Evolutionary conservation across 2,113 vertebrate genomes (phyloP).

Genomic region (Rissa tridactyla): DNA sequence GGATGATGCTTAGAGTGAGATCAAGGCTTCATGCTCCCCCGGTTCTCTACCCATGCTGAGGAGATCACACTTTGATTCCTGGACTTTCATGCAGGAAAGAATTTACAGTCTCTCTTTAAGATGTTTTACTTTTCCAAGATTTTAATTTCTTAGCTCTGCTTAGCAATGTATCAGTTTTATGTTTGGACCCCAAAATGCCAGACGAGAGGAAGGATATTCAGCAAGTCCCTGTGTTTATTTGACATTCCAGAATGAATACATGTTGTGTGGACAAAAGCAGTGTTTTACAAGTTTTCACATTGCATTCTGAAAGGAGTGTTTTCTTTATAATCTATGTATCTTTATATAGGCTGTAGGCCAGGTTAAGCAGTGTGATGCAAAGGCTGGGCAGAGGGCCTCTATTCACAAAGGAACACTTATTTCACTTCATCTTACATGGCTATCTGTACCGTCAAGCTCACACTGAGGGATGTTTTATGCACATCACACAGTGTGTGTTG

Average conservation of each 20-base stretch:
- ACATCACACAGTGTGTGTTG: neutral
- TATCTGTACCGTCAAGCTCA: constrained; percentile 33
- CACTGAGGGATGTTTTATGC: neutral
- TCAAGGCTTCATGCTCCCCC: neutral
- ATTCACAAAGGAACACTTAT: constrained; percentile 62
- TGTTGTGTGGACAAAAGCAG: constrained; percentile 54
- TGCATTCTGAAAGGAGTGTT: constrained; percentile 57
- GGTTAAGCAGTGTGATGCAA: constrained; percentile 67
- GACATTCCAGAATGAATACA: constrained; percentile 50
- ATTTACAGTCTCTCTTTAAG: neutral
- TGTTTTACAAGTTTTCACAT: constrained; percentile 59
- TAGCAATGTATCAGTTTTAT: constrained; percentile 19
- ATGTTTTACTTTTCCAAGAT: neutral
- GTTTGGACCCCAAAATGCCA: constrained; percentile 7
- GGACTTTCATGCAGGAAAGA: neutral
- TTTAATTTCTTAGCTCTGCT: neutral
- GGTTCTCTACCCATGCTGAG: neutral
- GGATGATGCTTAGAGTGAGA: neutral
- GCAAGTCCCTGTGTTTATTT: constrained; percentile 53
- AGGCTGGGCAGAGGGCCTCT: constrained; percentile 46
- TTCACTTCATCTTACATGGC: constrained; percentile 33
- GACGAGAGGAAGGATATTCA: constrained; percentile 12
- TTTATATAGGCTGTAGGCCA: constrained; percentile 69
- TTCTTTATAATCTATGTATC: constrained; percentile 68
- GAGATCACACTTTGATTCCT: neutral